Conservation (phyloP, 2,113 vertebrate species). For the Gopherus evgoodei region DNA sequence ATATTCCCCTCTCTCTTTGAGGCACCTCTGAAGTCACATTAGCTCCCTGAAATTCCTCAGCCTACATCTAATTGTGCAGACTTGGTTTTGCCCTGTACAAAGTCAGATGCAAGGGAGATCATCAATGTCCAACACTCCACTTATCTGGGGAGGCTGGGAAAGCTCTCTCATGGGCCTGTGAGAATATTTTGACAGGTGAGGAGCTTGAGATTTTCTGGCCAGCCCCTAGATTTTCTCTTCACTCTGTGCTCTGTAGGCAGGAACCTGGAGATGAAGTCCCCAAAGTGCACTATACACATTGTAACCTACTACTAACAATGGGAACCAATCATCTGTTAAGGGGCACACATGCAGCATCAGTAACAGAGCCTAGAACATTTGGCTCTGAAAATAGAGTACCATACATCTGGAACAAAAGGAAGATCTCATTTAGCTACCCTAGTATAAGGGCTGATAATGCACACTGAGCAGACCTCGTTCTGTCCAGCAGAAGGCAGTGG, state of each 20-base stretch:
- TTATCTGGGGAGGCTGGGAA: rapidly evolving
- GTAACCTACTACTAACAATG: not conserved
- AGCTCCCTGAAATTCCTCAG: not conserved
- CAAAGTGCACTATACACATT: rapidly evolving
- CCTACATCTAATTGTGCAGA: not conserved
- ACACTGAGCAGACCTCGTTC: not conserved
- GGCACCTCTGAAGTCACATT: not conserved
- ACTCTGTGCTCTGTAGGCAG: rapidly evolving
- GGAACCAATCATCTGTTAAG: not conserved
- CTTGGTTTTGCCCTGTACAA: not conserved
- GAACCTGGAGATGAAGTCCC: not conserved
- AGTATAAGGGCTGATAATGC: not conserved
- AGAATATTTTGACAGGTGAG: not conserved
- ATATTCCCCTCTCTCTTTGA: not conserved
- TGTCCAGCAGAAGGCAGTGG: not conserved
- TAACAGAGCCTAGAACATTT: not conserved
- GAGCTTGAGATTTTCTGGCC: not conserved
- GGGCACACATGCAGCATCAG: not conserved
- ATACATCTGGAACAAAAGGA: not conserved
- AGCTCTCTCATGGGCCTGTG: not conserved
- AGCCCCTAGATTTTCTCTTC: not conserved
- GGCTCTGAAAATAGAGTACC: not conserved
- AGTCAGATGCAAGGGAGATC: not conserved
- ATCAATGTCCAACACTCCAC: not conserved
- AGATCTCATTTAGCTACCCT: not conserved